Conservation (phyloP, 2,797 vertebrate species). For the Oophaga sylvatica region DNA sequence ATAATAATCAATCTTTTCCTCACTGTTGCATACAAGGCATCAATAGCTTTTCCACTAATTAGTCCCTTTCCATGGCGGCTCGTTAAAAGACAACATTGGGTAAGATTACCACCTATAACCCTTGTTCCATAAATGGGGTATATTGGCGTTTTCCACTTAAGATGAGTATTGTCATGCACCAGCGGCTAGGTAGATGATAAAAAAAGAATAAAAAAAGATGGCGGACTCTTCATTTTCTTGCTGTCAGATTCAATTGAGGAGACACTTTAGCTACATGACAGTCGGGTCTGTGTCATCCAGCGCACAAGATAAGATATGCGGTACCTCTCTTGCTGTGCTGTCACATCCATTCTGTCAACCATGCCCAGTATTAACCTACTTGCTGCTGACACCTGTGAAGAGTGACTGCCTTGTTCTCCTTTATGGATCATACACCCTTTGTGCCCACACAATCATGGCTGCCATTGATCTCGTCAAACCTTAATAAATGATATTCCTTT, state of each 20-base stretch:
- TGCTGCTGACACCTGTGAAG: slow-evolving; percentile 12
- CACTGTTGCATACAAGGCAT: neutral
- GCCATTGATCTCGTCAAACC: neutral
- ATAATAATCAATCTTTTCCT: neutral
- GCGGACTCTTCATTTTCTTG: slow-evolving; percentile 31
- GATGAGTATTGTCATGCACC: neutral
- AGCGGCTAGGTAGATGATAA: neutral
- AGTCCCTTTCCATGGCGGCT: neutral
- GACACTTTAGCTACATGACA: slow-evolving; percentile 24
- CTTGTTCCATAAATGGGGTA: neutral
- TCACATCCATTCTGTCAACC: slow-evolving; percentile 38
- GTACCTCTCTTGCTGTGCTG: slow-evolving; percentile 3
- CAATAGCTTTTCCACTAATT: neutral
- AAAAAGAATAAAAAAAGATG: neutral
- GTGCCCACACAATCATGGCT: neutral
- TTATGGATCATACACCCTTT: neutral
- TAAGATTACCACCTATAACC: neutral
- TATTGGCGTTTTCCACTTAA: neutral
- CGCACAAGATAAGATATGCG: slow-evolving; percentile 34
- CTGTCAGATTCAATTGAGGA: slow-evolving; percentile 48
- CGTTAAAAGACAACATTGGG: neutral
- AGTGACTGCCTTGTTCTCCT: neutral
- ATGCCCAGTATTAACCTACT: slow-evolving; percentile 24
- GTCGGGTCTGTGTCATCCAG: slow-evolving; percentile 35
- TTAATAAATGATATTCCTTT: neutral